Evolutionary conservation across 2,888 invertebrate genomes (phyloP), one percentile per base, ranked within the genome.

Genomic region (Ferrisia virgata): DNA sequence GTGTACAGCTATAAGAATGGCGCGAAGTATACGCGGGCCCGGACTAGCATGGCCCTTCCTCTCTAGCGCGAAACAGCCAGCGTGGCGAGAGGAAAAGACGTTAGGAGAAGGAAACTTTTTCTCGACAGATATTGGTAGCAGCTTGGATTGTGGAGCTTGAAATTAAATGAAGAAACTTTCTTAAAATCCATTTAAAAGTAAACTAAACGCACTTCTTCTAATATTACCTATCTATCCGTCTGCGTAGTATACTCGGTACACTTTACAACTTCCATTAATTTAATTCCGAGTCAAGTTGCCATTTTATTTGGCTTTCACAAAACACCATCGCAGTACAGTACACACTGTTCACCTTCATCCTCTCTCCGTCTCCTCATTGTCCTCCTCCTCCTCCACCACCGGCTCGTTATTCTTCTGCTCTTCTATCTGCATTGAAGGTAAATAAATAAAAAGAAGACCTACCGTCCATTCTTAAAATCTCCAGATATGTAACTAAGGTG

Each of bases 101-200:
- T 72, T 72, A 72, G 33, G 33, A 72, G 36, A 72, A 72, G 33
- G 72, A 72, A 72, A 72, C 72, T 72, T 72, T 72, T 72, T 33
- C 33, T 33, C 72, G 72, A 72, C 72, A 72, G 72, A 72, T 72
- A 72, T 72, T 72, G 72, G 79, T 47, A 43, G 79, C 79, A 43
- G 79, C 79, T 79, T 40, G 79, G 47, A 31, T 79, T 79, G 28
- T 79, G 39, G 72, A 79, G 47, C 47, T 79, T 79, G 39, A 79
- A 79, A 79, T 79, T 79, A 79, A 79, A 79, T 79, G 79, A 79
- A 79, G 39, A 79, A 79, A 79, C 79, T 79, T 79, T 79, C 79
- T 79, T 79, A 79, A 79, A 79, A 79, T 79, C 79, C 47, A 79
- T 79, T 79, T 79, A 79, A 79, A 79, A 79, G 79, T 79, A 79